Evolutionary conservation across 2,888 invertebrate species (phyloP).

Genomic region (Eristalinus aeneus): DNA sequence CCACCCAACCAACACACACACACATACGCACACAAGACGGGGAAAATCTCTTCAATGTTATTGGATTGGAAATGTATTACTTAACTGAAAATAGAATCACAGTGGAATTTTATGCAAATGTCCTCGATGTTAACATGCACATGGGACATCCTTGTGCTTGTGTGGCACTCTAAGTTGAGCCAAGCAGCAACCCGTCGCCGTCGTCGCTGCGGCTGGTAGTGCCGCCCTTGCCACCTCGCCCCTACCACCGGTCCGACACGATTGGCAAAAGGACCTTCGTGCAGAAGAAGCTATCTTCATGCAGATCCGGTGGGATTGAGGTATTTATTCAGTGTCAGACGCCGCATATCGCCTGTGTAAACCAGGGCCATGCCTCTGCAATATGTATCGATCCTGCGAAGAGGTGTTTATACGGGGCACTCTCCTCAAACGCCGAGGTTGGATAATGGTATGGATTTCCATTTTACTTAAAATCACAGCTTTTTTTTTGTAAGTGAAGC

Average conservation of each 20-base stretch:
- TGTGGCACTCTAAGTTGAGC: not conserved
- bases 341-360: conserved; percentile 52
- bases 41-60: conserved; percentile 53
- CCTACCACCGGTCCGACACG: not conserved
- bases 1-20: not conserved
- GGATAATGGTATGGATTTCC: conserved; percentile 9
- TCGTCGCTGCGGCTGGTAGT: too few relatives aligned
- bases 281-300: not conserved
- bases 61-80: conserved; percentile 66
- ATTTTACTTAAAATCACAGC: conserved; percentile 30
- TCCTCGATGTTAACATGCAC: conserved; percentile 53
- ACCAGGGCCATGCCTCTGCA: conserved; percentile 35
- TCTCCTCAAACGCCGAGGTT: not conserved
- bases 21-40: not conserved
- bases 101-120: conserved; percentile 68
- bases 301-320: not conserved
- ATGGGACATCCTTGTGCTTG: not conserved
- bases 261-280: not conserved
- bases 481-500: conserved; percentile 14
- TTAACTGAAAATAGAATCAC: conserved; percentile 66
- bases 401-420: conserved; percentile 48
- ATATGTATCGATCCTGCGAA: conserved; percentile 54
- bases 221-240: not conserved
- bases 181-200: too few relatives aligned
- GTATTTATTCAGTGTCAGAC: conserved; percentile 56